A percentile compares a stretch with the other conserved stretches of the same genome.
phyloP scores from a whole-genome alignment of 2,113 vertebrate genomes.

The Pimephales promelas region DNA sequence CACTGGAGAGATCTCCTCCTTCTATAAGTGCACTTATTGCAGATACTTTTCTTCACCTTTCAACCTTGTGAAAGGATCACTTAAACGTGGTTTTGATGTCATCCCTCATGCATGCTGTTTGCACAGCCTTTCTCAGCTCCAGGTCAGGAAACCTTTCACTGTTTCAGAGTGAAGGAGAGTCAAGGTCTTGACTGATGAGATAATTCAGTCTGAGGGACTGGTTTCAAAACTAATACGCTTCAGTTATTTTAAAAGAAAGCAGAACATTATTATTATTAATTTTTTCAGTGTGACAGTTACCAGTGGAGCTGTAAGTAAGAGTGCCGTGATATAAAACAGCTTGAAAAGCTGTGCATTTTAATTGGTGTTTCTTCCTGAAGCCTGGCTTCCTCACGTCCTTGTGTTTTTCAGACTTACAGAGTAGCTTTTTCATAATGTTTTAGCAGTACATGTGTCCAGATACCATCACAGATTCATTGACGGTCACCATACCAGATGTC shows the following conservation, averaged over 20 bases:
- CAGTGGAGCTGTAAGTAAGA: not conserved
- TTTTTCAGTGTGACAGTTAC: not conserved
- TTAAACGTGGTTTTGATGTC: constrained; percentile 6
- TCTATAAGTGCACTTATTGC: constrained; percentile 16
- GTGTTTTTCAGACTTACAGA: not conserved
- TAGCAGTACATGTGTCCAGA: not conserved
- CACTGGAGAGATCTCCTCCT: not conserved
- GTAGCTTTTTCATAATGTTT: not conserved
- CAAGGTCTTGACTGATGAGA: constrained; percentile 18
- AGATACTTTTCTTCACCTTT: constrained; percentile 23
- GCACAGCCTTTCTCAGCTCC: not conserved
- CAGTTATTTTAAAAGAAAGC: not conserved
- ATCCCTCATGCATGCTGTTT: constrained; percentile 14
- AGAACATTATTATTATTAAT: not conserved
- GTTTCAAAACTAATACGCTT: not conserved
- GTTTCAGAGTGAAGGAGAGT: not conserved
- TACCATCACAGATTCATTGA: not conserved
- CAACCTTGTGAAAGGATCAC: not conserved
- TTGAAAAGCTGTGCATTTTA: constrained; percentile 21
- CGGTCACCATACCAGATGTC: not conserved
- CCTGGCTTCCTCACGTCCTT: not conserved
- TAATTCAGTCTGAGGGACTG: not conserved
- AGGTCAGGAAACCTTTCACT: constrained; percentile 9
- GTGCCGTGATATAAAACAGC: not conserved
- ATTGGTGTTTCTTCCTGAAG: constrained; percentile 23